Evolutionary conservation across 2,888 invertebrate genomes (phyloP), one percentile per base, ranked within the genome.

Genomic region (Ephialtes manifestator): DNA sequence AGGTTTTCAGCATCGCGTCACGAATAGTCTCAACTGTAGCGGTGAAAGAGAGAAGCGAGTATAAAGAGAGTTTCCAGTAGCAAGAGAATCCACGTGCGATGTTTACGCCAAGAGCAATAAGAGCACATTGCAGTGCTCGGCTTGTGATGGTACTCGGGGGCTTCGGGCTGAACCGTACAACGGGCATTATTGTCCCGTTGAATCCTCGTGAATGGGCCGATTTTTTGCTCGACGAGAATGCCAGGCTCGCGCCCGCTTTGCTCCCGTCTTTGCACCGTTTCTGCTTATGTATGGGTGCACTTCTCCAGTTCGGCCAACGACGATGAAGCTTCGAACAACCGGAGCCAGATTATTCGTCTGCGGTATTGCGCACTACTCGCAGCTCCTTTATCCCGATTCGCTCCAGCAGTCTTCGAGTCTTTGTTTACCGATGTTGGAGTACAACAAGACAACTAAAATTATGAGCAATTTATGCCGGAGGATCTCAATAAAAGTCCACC

Each of bases 131-230:
- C n/a, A 10, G 35, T n/a, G 24, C 24, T 24, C 1, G 4, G 48
- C 18, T 20, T n/a, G 28, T 18, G 46, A 55, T 46, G 55, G 18
- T 51, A 20, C 39, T 18, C 60, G 31, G 39, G 39, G 65, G 77
- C 65, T 55, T 11, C 48, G 72, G 68, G 58, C n/a, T 43, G 58
- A 81, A 81, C 70, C 46, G 81, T 81, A 75, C 84, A 83, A 80
- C 83, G 80, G 68, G 67, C 84, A 84, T 84, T 76, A 84, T 80
- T 79, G 81, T 84, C 80, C 81, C 81, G 84, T 84, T 80, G 75
- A 75, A 81, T 80, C 75, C 39, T 15, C 60, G 70, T 84, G 84
- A 81, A 81, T 84, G 75, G 81, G 48, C 63, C 53, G 31, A 63
- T 76, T 76, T 84, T 83, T 83, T 35, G 75, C 35, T 68, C 46